Base-by-base conservation (phyloP, 2,797 vertebrate species). In the Neostethus bicornis region DNA sequence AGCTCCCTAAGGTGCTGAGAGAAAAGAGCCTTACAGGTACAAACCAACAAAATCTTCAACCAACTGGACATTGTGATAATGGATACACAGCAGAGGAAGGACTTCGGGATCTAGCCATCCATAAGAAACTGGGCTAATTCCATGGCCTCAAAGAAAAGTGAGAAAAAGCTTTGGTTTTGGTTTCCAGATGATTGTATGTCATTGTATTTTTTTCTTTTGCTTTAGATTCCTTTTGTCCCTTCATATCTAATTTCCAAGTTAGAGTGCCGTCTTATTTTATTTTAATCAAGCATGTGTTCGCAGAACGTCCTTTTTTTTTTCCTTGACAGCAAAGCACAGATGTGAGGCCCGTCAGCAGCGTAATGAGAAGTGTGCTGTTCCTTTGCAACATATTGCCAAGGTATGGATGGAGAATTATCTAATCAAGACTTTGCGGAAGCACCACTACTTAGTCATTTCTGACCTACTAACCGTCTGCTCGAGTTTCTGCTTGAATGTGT, bases 381-480 rank as follows among this genome's bases (percentile, higher is more conserved):
- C 66, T 57, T 47, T 73, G 81, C 74, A 80, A 71, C 85, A 87
- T 89, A 89, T 88, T 91, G 86, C 77, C 55, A 41, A 74, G 89
- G 70, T 75, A 90, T 85, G 88, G 86, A 87, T 87, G 87, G 77
- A 75, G 85, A 89, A 87, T 85, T 81, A 87, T 86, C 86, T 88
- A 85, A 92, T 88, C 86, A 86, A 87, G 81, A 86, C 74, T 87
- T 83, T 78, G 82, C 66, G 75, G 80, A 81, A 77, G 78, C 71
- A 71, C 66, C 38, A 60, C 73, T 70, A 64, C 81, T 79, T 84
- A 77, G 70, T 87, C 85, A 84, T 66, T 38, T 54, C 83, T 90
- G 88, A 87, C 85, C 86, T 75, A 80, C 77, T 73, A 66, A 74
- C 72, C 59, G 58, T 83, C 79, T 84, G 79, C 51, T 70, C 49